Conservation (phyloP, 2,113 vertebrate species). For the Lasiurus borealis region DNA sequence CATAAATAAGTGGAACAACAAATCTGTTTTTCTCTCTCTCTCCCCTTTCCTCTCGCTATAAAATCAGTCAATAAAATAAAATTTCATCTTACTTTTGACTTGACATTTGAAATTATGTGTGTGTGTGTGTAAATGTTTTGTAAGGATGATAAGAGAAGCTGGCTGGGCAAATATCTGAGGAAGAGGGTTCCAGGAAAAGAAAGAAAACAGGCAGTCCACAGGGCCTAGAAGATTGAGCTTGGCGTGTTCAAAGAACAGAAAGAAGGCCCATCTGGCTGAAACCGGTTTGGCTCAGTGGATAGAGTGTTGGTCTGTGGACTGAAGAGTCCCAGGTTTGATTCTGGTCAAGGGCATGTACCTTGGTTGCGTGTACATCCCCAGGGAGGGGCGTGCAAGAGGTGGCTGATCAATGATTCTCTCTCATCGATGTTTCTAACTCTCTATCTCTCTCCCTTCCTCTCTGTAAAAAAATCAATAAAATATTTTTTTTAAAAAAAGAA, state of each 20-base stretch:
- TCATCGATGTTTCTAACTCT: too few species aligned
- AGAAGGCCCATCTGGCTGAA: not conserved
- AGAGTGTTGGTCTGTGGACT: too few species aligned
- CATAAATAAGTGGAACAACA: too few species aligned
- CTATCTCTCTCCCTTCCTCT: too few species aligned
- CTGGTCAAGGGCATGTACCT: too few species aligned
- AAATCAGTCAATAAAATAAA: not conserved
- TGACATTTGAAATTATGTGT: not conserved
- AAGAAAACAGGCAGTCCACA: not conserved
- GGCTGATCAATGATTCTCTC: too few species aligned
- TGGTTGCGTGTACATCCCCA: too few species aligned
- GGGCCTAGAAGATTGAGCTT: not conserved
- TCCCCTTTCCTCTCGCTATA: not conserved
- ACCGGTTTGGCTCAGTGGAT: too few species aligned
- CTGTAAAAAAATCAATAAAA: too few species aligned
- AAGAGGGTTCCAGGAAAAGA: not conserved
- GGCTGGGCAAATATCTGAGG: constrained; percentile 10
- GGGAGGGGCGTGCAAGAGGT: too few species aligned
- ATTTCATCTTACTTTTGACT: not conserved
- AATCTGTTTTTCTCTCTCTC: not conserved
- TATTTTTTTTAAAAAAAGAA: too few species aligned
- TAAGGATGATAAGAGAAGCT: not conserved
- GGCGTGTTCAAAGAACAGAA: constrained; percentile 6
- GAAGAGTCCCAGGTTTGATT: too few species aligned
- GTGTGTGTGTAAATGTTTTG: not conserved